Evolutionary conservation across 1,140 invertebrate genomes (phyloP).

Genomic region (Bombus waltoni): DNA sequence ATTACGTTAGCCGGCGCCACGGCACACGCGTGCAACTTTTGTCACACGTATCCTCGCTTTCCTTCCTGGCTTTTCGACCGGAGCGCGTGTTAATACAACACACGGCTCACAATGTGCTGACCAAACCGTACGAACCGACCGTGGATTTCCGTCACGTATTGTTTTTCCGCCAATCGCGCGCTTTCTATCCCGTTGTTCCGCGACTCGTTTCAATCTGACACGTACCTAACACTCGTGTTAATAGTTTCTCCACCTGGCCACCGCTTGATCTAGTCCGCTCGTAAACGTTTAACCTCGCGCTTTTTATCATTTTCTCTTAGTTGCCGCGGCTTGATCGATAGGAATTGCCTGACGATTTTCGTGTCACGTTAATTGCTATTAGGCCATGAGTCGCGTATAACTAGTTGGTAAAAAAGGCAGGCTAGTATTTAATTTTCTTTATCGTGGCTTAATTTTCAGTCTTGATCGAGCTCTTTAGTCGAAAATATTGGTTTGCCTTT

Average conservation of each 20-base stretch:
- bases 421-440: background rate
- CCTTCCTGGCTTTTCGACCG: background rate
- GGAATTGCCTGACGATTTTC: background rate
- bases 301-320: background rate
- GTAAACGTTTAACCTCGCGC: background rate
- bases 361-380: background rate
- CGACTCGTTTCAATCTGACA: constrained; percentile 12
- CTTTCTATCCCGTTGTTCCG: background rate
- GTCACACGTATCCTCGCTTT: constrained; percentile 29
- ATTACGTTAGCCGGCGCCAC: constrained; percentile 11
- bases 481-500: background rate
- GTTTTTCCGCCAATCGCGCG: constrained; percentile 33
- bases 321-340: background rate
- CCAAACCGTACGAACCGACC: background rate
- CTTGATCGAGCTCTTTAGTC: background rate
- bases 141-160: constrained; percentile 36
- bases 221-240: constrained; percentile 18
- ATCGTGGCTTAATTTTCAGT: background rate
- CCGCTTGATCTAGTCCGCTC: background rate
- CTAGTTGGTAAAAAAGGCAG: too few relatives aligned
- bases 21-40: constrained; percentile 6
- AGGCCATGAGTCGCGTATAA: too few relatives aligned
- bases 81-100: constrained; percentile 21
- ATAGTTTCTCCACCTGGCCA: background rate
- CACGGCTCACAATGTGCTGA: constrained; percentile 32